Evolutionary conservation across 1,140 invertebrate species (phyloP).

Genomic region (Panagrolaimus sp.): DNA sequence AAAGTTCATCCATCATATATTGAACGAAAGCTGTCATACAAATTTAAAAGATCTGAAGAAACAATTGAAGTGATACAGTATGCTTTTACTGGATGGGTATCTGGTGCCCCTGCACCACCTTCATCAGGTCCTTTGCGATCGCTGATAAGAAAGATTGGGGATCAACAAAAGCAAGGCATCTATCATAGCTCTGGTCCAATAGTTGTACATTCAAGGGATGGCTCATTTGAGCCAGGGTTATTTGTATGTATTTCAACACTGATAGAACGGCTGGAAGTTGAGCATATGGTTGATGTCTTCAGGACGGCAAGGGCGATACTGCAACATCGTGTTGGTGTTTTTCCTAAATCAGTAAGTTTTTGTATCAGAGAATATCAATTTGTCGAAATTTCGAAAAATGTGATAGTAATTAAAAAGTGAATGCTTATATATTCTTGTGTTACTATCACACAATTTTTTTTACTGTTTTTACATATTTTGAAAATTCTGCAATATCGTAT

Average conservation of each 20-base stretch:
- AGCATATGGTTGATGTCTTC: slow-evolving; percentile 62
- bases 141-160: background rate
- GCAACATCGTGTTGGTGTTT: slow-evolving; percentile 31
- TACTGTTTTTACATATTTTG: too few relatives aligned
- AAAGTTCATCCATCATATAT: slow-evolving; percentile 25
- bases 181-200: slow-evolving; percentile 46
- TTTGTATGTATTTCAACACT: slow-evolving; percentile 59
- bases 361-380: too few relatives aligned
- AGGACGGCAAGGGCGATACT: slow-evolving; percentile 60
- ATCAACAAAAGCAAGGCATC: slow-evolving; percentile 21
- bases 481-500: too few relatives aligned
- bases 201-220: slow-evolving; percentile 59
- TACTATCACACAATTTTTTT: too few relatives aligned
- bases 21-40: slow-evolving; percentile 39
- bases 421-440: too few relatives aligned
- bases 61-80: slow-evolving; percentile 23
- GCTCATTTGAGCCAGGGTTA: slow-evolving; percentile 60
- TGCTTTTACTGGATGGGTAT: slow-evolving; percentile 25
- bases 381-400: too few relatives aligned
- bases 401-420: too few relatives aligned
- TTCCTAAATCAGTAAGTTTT: slow-evolving; percentile 45
- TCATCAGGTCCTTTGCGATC: background rate
- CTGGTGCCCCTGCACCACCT: slow-evolving; percentile 15
- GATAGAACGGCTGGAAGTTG: slow-evolving; percentile 60
- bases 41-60: slow-evolving; percentile 33